Base-by-base conservation (phyloP, 2,888 invertebrate species). In the Chaetoderma sp. region DNA sequence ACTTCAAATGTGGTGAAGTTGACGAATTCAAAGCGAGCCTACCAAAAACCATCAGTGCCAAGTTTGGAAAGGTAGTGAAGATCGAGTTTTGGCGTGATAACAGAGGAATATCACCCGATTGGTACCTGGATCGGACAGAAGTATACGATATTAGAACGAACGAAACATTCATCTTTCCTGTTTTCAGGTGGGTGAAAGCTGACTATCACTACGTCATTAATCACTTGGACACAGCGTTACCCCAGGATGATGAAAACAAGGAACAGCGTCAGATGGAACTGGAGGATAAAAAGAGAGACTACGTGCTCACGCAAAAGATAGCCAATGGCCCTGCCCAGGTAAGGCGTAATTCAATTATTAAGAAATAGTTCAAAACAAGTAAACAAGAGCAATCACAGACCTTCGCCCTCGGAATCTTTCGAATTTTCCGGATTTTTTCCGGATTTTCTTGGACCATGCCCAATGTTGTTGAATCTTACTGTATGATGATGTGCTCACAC, bases 161-260 rank as follows among this genome's bases (percentile, higher is more conserved):
- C 30, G 69, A 70, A 18, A 78, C 76, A 28, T 83, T 72, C 62
- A 75, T 79, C 28, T 85, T 85, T 68, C 88, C 88, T 0, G 78
- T 88, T 13, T 80, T 86, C 67, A 79, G 87, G 30, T 75, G 75
- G 75, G 81, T 88, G 60, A 77, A 80, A 33, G 73, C 84, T 6
- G 75, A 84, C 54, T 74, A 67, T 27, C 78, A 80, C 32, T 86
- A 88, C 71, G 67, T 81, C 42, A 82, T 88, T 56, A 70, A 79
- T 25, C 83, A 86, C 70, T 82, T 82, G 68, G 88, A 87, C 68
- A 84, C 85, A 3, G 76, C 79, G 59, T 76, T 88, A 36, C 88
- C 88, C 0, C 86, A 87, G 72, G 69, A 79, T 44, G 87, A 87
- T 61, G 80, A 81, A 1, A 75, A 84, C 64, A 70, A 68, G 0